Conservation (phyloP, 2,888 invertebrate species). For the Ceramica pisi region DNA sequence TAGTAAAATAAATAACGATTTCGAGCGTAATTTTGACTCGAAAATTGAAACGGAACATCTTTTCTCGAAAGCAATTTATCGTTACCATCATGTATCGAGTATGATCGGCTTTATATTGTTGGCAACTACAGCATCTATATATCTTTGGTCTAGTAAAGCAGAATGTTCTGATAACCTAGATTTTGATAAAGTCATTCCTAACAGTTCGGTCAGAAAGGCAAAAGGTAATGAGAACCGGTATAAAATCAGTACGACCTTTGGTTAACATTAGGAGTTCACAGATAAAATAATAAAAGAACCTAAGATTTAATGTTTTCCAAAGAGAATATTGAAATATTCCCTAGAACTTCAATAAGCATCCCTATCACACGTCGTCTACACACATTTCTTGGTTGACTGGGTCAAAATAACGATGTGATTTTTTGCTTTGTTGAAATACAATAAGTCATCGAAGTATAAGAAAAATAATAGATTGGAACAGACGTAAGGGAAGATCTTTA, state of each 20-base stretch:
- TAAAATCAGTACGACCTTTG: not conserved
- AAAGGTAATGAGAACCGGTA: not conserved
- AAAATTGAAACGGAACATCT: conserved; percentile 35
- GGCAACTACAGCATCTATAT: not conserved
- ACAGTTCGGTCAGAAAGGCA: not conserved
- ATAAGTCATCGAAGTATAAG: conserved; percentile 32
- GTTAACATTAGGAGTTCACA: not conserved
- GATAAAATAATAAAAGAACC: not conserved
- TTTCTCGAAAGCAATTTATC: conserved; percentile 10
- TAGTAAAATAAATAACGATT: conserved; percentile 64
- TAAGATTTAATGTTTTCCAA: not conserved
- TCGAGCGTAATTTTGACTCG: conserved; percentile 45
- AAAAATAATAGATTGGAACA: conserved; percentile 35
- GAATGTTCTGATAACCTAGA: not conserved
- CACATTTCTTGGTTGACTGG: conserved; percentile 44
- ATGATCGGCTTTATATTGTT: not conserved
- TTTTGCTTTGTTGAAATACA: conserved; percentile 30
- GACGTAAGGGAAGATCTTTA: not conserved
- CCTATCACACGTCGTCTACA: conserved; percentile 14
- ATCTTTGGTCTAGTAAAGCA: not conserved
- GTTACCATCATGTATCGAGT: not conserved
- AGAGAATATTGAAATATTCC: not conserved
- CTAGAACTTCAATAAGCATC: conserved; percentile 26
- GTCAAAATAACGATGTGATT: conserved; percentile 48
- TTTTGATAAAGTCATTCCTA: too few species aligned